Evolutionary conservation across 2,888 invertebrate genomes (phyloP).

Genomic region (Drosophila helvetica): DNA sequence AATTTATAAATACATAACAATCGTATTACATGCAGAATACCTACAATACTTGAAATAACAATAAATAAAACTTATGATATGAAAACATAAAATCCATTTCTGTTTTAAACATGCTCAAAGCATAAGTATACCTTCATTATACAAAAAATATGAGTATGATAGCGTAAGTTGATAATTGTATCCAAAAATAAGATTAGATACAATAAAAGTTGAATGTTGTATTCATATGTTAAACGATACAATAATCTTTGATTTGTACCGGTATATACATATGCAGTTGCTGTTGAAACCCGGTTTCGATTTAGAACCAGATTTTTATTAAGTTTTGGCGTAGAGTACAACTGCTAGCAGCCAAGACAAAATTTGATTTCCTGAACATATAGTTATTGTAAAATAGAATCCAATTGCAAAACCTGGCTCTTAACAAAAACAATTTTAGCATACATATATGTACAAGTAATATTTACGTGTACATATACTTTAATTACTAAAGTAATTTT

Average conservation of each 20-base stretch:
- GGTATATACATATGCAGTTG: background rate
- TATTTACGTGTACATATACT: constrained; percentile 3
- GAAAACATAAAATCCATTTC: background rate
- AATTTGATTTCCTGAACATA: background rate
- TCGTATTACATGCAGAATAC: background rate
- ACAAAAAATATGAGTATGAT: background rate
- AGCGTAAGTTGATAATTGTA: background rate
- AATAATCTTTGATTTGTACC: background rate
- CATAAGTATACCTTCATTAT: background rate
- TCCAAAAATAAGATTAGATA: background rate
- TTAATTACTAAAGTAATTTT: background rate
- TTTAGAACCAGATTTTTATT: background rate
- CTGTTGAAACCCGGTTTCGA: background rate
- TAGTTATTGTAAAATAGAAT: background rate
- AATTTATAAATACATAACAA: background rate
- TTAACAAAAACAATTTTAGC: constrained; percentile 9
- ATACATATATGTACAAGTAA: constrained; percentile 8
- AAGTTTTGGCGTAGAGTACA: background rate
- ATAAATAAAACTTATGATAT: background rate
- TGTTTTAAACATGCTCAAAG: background rate
- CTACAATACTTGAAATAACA: background rate
- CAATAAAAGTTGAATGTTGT: background rate
- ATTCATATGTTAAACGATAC: background rate
- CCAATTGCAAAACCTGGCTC: constrained; percentile 3
- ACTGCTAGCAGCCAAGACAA: background rate